Base-by-base conservation (phyloP, 2,797 vertebrate genomes). In the Chiloscyllium punctatum region DNA sequence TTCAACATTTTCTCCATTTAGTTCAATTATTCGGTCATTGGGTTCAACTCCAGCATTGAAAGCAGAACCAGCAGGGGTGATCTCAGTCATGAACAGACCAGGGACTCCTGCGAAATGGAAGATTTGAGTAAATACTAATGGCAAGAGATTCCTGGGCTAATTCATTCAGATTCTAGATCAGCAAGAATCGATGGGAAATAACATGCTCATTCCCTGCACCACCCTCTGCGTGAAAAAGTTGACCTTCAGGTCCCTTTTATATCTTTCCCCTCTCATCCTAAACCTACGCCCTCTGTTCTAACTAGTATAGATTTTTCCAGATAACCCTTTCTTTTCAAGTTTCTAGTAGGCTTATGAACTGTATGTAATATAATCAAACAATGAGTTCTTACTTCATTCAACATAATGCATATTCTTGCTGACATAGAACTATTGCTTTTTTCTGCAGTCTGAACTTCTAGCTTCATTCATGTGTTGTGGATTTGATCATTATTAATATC, bases 1-100 rank as follows among this genome's bases (percentile, higher is more conserved):
- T 96, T 99, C 98, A 0, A 99, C 95, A 0, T 98, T 98, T 96
- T 98, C 97, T 42, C 98, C 98, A 0, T 99, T 99, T 96, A 99
- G 96, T 97, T 99, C 98, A 95, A 99, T 96, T 95, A 99, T 86
- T 18, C 97, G 98, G 96, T 99, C 99, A 0, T 98, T 97, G 16
- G 72, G 25, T 96, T 97, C 97, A 96, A 99, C 98, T 9, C 99
- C 99, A 0, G 98, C 99, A 95, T 96, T 98, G 96, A 98, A 97
- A 48, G 99, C 99, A 96, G 97, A 97, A 2, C 98, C 96, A 96
- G 98, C 97, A 27, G 97, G 84, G 21, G 53, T 94, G 95, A 99
- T 96, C 0, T 98, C 98, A 0, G 97, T 97, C 97, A 99, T 97
- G 97, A 97, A 98, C 92, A 98, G 27, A 0, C 98, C 98, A 4